phyloP scores from a whole-genome alignment of 2,888 invertebrate species.

The Lasioglossum pauxillum region DNA sequence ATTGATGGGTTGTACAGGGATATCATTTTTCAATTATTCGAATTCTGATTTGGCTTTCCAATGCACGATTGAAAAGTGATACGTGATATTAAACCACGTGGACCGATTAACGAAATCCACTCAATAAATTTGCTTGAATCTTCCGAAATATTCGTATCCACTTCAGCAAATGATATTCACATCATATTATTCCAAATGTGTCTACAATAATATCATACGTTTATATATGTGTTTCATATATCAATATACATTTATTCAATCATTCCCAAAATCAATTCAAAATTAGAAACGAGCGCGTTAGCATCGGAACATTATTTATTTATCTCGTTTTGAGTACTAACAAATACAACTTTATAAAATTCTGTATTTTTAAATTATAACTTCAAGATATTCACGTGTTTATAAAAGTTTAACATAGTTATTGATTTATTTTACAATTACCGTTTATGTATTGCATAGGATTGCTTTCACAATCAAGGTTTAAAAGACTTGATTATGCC shows the following conservation, averaged over 20 bases:
- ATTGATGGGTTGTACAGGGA: constrained; percentile 30
- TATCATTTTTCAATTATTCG: constrained; percentile 62
- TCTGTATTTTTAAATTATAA: neutral
- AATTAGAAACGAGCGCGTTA: neutral
- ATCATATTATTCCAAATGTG: neutral
- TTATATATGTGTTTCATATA: neutral
- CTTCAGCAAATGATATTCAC: neutral
- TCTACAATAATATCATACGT: neutral
- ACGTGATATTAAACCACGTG: constrained; percentile 72
- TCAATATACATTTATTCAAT: neutral
- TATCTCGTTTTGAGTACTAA: neutral
- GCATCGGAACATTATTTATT: neutral
- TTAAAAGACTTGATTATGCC: no score
- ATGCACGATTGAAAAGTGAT: constrained; percentile 67
- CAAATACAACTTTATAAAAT: neutral
- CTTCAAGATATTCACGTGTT: neutral
- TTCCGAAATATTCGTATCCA: neutral
- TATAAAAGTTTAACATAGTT: no score
- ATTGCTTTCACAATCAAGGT: no score
- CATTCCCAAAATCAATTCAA: neutral
- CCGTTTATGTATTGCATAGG: no score
- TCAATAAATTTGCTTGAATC: constrained; percentile 46
- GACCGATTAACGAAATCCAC: constrained; percentile 75
- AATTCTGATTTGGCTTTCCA: constrained; percentile 55
- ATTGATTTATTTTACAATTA: neutral